Base-by-base conservation (phyloP, 2,113 vertebrate genomes). In the Isichthys henryi region DNA sequence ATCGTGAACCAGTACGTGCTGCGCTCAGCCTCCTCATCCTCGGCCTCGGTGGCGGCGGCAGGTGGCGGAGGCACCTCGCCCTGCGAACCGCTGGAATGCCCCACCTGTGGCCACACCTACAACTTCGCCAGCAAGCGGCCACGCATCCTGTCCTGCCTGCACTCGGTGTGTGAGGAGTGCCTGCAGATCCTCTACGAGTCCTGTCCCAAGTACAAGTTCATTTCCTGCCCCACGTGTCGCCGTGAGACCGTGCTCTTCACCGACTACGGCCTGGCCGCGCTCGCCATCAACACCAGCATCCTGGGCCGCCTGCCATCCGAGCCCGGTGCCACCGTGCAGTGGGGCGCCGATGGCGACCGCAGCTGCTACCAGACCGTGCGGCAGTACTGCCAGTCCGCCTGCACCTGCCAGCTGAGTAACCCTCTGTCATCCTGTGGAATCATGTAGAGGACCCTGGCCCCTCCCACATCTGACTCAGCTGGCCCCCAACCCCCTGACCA, bases 291-390 rank as follows among this genome's bases (percentile, higher is more conserved):
- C 96, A 98, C 98, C 93, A 98, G 98, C 96, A 98, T 99, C 94
- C 95, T 99, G 93, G 98, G 97, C 96, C 96, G 98, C 92, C 96
- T 99, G 94, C 98, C 98, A 0, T 94, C 97, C 0, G 98, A 99
- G 92, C 94, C 97, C 0, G 93, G 97, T 88, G 97, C 97, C 39
- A 94, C 97, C 0, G 97, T 97, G 43, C 98, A 98, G 95, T 99
- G 98, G 98, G 98, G 97, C 35, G 97, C 97, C 0, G 98, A 99
- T 21, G 95, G 97, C 0, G 98, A 99, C 95, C 98, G 98, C 95
- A 98, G 97, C 96, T 99, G 98, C 96, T 99, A 99, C 95, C 98
- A 99, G 96, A 99, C 98, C 96, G 98, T 99, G 92, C 97, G 98
- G 94, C 98, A 99, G 93, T 99, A 99, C 96, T 99, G 98, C 83